These are phyloP conservation scores for Desoria tigrina DNA, from an alignment of 2,888 invertebrate species.

Conservation along the genomic window DNA sequence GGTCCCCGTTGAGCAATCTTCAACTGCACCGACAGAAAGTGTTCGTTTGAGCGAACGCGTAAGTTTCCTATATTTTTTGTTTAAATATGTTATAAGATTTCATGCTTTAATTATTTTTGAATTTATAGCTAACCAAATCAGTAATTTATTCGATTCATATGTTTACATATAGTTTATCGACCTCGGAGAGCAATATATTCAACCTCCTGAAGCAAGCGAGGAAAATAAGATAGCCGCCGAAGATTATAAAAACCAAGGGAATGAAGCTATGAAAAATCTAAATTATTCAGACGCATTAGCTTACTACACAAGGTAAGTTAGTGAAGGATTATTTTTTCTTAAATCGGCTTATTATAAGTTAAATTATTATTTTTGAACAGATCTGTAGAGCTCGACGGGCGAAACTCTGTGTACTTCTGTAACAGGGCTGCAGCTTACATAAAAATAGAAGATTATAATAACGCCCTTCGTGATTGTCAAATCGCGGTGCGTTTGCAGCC, in stretches of 20 bases:
- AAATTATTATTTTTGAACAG: constrained; percentile 59
- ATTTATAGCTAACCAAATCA: constrained; percentile 13
- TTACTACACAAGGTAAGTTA: constrained; percentile 70
- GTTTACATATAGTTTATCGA: constrained; percentile 58
- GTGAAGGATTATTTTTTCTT: background rate
- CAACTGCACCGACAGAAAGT: no score
- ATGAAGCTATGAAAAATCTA: constrained; percentile 81
- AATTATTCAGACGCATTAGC: constrained; percentile 78
- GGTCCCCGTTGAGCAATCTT: no score
- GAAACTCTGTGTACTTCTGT: constrained; percentile 93
- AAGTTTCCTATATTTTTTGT: no score
- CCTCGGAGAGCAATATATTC: constrained; percentile 53
- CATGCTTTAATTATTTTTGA: no score
- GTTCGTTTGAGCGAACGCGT: no score
- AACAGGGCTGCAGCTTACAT: constrained; percentile 96
- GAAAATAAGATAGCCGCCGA: constrained; percentile 72
- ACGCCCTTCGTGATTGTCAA: constrained; percentile 87
- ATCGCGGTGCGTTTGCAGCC: constrained; percentile 86
- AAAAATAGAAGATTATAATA: constrained; percentile 78
- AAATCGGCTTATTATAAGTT: background rate
- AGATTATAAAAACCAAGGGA: constrained; percentile 81
- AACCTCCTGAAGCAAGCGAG: constrained; percentile 50
- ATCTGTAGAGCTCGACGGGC: constrained; percentile 82
- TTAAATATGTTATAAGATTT: no score
- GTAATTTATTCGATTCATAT: constrained; percentile 55